Evolutionary conservation across 2,888 invertebrate genomes (phyloP).

Genomic region (Ophion costatus): DNA sequence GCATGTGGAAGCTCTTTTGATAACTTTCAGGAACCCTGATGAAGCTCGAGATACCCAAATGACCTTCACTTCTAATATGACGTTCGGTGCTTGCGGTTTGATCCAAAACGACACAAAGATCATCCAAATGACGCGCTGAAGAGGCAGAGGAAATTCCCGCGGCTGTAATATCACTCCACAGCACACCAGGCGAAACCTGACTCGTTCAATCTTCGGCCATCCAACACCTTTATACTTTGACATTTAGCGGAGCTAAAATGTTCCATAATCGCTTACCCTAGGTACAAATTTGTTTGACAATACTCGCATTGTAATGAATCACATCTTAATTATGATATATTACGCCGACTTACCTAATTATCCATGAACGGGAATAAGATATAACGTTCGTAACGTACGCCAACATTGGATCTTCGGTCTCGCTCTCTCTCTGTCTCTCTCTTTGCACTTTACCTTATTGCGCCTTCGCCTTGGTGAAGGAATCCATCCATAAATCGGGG

Average conservation of each 20-base stretch:
- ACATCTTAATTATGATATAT: slow-evolving; percentile 65
- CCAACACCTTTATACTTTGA: slow-evolving; percentile 20
- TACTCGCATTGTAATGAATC: slow-evolving; percentile 41
- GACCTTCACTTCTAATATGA: too few species aligned
- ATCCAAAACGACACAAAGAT: background rate
- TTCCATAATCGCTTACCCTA: slow-evolving; percentile 4
- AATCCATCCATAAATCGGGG: slow-evolving; percentile 62
- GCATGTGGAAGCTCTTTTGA: too few species aligned
- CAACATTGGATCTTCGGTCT: slow-evolving; percentile 45
- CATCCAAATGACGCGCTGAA: background rate
- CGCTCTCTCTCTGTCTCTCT: background rate
- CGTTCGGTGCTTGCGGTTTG: background rate
- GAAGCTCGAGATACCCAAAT: too few species aligned
- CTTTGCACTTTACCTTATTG: slow-evolving; percentile 32
- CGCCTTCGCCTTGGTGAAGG: slow-evolving; percentile 27
- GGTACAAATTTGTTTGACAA: slow-evolving; percentile 50
- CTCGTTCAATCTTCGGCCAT: background rate
- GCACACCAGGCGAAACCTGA: background rate
- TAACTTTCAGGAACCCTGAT: too few species aligned
- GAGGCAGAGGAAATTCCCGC: background rate
- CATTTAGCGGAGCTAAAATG: background rate
- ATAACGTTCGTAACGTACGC: slow-evolving; percentile 55
- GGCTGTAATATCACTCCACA: background rate
- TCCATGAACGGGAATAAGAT: slow-evolving; percentile 44
- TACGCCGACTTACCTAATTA: slow-evolving; percentile 59